These are phyloP conservation scores for Austrolebias charrua DNA, from an alignment of 2,797 vertebrate genomes.

Conservation along the genomic window DNA sequence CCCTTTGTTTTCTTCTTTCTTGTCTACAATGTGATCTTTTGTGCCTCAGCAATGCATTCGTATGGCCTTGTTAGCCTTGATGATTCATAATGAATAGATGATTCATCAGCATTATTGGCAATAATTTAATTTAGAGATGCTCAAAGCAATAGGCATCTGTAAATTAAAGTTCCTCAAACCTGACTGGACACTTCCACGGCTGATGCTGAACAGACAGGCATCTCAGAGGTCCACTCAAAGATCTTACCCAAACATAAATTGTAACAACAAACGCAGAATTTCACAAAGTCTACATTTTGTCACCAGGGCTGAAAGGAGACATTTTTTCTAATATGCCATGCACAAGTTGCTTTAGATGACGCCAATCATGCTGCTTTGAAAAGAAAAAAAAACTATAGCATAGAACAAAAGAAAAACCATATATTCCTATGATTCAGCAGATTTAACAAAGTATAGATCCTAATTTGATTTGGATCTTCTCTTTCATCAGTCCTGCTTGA, in stretches of 20 bases:
- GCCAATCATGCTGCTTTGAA: background rate
- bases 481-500: background rate
- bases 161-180: background rate
- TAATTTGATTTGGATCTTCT: background rate
- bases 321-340: background rate
- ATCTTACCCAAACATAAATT: background rate
- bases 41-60: too few relatives aligned
- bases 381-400: background rate
- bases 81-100: too few relatives aligned
- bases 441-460: too few relatives aligned
- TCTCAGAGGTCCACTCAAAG: conserved; percentile 12
- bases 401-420: too few relatives aligned
- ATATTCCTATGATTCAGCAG: too few relatives aligned
- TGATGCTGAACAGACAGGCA: background rate
- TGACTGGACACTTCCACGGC: background rate
- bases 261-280: background rate
- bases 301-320: background rate
- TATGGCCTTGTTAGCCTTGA: too few relatives aligned
- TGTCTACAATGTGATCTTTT: background rate
- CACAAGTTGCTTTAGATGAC: background rate
- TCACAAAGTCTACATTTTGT: background rate
- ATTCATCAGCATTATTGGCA: too few relatives aligned
- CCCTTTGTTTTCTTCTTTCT: too few relatives aligned
- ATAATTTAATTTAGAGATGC: background rate
- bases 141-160: background rate